Conservation (phyloP, 2,888 invertebrate species). For the Imbricaverruca yamaguchii region DNA sequence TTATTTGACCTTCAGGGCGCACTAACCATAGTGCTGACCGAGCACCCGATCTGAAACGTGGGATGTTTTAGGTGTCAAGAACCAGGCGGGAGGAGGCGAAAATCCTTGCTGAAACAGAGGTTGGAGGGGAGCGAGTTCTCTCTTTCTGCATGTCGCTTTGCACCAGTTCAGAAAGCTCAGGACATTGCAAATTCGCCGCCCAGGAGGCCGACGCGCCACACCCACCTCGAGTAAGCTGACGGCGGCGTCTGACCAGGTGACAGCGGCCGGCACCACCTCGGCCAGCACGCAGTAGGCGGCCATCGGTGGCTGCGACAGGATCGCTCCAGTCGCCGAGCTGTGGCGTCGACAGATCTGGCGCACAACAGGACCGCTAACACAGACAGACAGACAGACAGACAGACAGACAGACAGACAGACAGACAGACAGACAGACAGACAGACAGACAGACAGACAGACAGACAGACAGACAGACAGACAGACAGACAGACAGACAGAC, state of each 20-base stretch:
- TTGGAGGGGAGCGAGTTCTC: too few relatives aligned
- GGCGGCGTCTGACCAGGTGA: not conserved
- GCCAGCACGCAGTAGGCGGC: not conserved
- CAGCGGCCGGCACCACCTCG: not conserved
- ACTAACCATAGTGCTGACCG: too few relatives aligned
- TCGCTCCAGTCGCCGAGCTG: not conserved
- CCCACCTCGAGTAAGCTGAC: not conserved
- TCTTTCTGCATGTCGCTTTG: too few relatives aligned
- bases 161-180: too few relatives aligned
- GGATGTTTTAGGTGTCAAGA: too few relatives aligned
- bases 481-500: not conserved
- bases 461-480: not conserved
- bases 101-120: too few relatives aligned
- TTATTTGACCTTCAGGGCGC: too few relatives aligned
- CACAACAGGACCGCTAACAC: too few relatives aligned
- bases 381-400: not conserved
- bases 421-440: not conserved
- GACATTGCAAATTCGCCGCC: too few relatives aligned
- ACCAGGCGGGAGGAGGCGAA: too few relatives aligned
- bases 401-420: slow-evolving; percentile 1
- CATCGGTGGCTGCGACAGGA: not conserved
- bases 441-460: not conserved
- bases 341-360: not conserved
- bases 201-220: too few relatives aligned
- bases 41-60: too few relatives aligned